These are phyloP conservation scores for Donacobius atricapilla DNA, from an alignment of 2,113 vertebrate genomes.

Conservation along the genomic window DNA sequence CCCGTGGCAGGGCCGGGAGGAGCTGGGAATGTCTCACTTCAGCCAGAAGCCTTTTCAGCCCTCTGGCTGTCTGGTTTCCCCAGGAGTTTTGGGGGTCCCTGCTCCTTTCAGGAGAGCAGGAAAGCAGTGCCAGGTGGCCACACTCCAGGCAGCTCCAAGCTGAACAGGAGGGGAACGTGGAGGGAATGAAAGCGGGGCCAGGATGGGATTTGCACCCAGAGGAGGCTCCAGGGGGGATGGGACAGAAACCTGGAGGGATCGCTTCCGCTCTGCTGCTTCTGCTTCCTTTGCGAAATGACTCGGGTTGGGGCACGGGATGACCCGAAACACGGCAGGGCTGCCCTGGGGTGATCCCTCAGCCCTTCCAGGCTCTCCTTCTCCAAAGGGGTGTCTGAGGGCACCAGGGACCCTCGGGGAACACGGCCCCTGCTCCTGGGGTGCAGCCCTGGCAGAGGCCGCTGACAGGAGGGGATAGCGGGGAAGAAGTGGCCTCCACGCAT, in stretches of 20 bases:
- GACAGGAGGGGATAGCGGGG: rapidly evolving
- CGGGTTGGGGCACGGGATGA: neutral
- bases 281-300: neutral
- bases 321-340: rapidly evolving
- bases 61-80: neutral
- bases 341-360: neutral
- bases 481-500: neutral
- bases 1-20: rapidly evolving
- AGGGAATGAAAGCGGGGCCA: rapidly evolving
- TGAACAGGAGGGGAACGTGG: neutral
- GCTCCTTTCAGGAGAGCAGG: neutral
- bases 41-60: neutral
- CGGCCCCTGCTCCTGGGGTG: rapidly evolving
- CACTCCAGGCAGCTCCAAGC: neutral
- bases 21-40: neutral
- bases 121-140: neutral
- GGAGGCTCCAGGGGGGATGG: too few species aligned
- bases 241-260: neutral
- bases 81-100: neutral
- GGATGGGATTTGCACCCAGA: too few species aligned
- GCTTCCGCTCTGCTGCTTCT: neutral
- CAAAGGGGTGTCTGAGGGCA: neutral
- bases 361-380: neutral
- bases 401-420: too few species aligned
- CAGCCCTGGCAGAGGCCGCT: rapidly evolving